These are phyloP conservation scores for Porphyrio hochstetteri DNA, from an alignment of 2,113 vertebrate species.

Conservation along the genomic window DNA sequence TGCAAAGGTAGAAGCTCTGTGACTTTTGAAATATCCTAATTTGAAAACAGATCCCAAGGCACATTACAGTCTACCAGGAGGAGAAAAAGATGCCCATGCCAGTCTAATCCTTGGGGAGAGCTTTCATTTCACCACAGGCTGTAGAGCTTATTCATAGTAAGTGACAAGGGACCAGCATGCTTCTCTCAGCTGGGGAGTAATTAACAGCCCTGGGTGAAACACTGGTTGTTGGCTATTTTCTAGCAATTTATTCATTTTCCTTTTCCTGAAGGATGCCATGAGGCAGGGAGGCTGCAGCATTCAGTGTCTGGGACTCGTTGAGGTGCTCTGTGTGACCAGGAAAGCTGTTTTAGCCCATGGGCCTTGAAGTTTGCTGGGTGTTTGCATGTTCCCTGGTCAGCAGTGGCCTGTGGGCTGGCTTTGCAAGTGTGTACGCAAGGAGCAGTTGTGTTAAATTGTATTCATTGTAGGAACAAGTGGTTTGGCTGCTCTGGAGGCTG, in stretches of 20 bases:
- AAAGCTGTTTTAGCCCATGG: neutral
- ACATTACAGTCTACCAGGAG: neutral
- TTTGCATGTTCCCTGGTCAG: fast-evolving
- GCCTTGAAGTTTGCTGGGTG: no score
- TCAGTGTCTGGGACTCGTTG: neutral
- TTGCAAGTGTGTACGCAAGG: neutral
- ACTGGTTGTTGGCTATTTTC: neutral
- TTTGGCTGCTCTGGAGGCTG: neutral
- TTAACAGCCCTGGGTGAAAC: neutral
- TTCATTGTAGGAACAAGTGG: neutral
- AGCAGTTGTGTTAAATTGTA: neutral
- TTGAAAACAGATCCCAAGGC: neutral
- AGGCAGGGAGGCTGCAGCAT: neutral
- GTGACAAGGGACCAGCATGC: neutral
- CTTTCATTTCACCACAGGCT: neutral
- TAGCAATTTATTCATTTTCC: neutral
- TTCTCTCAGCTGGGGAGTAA: neutral
- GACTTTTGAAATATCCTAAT: neutral
- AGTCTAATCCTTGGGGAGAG: neutral
- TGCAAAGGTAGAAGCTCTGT: neutral
- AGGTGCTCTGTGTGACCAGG: no score
- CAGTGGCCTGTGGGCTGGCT: neutral
- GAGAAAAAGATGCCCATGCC: neutral
- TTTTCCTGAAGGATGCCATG: no score
- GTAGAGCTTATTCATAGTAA: neutral